A percentile compares a stretch with the other conserved stretches of the same genome.
phyloP scores from a whole-genome alignment of 2,888 invertebrate species.

The Hydropsyche betteni region DNA sequence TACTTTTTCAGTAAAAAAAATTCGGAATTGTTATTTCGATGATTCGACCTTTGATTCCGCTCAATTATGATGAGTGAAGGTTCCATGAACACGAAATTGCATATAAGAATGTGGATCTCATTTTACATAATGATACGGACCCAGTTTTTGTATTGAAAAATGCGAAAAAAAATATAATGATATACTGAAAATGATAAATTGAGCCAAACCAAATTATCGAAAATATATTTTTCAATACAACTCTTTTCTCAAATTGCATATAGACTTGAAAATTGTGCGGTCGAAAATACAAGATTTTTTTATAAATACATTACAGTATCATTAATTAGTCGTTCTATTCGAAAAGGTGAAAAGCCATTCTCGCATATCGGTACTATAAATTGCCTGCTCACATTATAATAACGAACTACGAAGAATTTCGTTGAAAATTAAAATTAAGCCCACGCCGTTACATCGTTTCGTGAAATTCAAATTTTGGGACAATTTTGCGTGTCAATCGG shows the following conservation, averaged over 20 bases:
- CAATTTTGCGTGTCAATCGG: not conserved
- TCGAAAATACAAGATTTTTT: too few relatives aligned
- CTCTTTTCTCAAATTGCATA: too few relatives aligned
- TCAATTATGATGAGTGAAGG: not conserved
- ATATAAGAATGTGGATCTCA: conserved; percentile 9
- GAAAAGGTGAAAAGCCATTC: too few relatives aligned
- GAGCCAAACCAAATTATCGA: not conserved
- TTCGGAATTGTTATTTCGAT: not conserved
- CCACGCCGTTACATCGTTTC: too few relatives aligned
- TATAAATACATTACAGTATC: too few relatives aligned
- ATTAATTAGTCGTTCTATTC: too few relatives aligned
- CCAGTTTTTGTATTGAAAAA: conserved; percentile 7
- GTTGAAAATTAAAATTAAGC: too few relatives aligned
- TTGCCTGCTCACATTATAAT: too few relatives aligned
- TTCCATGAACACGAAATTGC: conserved; percentile 7
- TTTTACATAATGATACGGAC: conserved; percentile 11
- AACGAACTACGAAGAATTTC: too few relatives aligned
- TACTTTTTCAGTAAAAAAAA: not conserved
- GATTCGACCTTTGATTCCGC: conserved; percentile 12
- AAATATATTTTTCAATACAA: too few relatives aligned
- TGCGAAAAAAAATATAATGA: not conserved
- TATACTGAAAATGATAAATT: not conserved
- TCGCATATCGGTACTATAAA: too few relatives aligned
- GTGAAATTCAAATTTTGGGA: conserved; percentile 12
- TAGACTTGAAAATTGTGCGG: too few relatives aligned